Evolutionary conservation across 2,888 invertebrate species (phyloP).

Genomic region (Anoplius nigerrimus): DNA sequence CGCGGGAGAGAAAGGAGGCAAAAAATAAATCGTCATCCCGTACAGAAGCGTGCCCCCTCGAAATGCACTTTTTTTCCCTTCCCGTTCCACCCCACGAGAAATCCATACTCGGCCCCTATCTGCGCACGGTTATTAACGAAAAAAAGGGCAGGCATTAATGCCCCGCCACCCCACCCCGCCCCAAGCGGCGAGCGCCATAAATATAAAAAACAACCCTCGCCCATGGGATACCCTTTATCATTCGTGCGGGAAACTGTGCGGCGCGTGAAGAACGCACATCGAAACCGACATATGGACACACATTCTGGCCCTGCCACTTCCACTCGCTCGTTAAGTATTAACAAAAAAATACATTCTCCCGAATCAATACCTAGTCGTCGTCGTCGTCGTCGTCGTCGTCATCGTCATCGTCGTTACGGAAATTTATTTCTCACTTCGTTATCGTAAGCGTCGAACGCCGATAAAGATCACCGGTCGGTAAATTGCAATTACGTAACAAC

Average conservation of each 20-base stretch:
- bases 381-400: too few species aligned
- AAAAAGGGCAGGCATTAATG: slow-evolving; percentile 65
- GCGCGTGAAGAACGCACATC: slow-evolving; percentile 64
- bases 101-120: slow-evolving; percentile 57
- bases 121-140: slow-evolving; percentile 63
- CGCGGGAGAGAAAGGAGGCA: background rate
- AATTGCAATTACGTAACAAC: too few species aligned
- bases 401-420: too few species aligned
- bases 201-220: slow-evolving; percentile 65
- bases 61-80: slow-evolving; percentile 45
- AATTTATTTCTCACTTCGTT: too few species aligned
- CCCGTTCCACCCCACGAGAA: slow-evolving; percentile 51
- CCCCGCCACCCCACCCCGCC: slow-evolving; percentile 40
- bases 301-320: slow-evolving; percentile 16
- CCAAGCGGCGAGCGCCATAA: slow-evolving; percentile 62
- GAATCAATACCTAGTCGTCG: too few species aligned
- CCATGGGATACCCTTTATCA: slow-evolving; percentile 48
- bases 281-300: slow-evolving; percentile 66
- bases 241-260: slow-evolving; percentile 40
- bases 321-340: background rate
- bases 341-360: slow-evolving; percentile 3
- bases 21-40: slow-evolving; percentile 22
- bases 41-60: slow-evolving; percentile 19
- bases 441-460: too few species aligned
- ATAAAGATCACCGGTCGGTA: too few species aligned